Evolutionary conservation across 2,888 invertebrate species (phyloP).

Genomic region (Asteroscopus sphinx): DNA sequence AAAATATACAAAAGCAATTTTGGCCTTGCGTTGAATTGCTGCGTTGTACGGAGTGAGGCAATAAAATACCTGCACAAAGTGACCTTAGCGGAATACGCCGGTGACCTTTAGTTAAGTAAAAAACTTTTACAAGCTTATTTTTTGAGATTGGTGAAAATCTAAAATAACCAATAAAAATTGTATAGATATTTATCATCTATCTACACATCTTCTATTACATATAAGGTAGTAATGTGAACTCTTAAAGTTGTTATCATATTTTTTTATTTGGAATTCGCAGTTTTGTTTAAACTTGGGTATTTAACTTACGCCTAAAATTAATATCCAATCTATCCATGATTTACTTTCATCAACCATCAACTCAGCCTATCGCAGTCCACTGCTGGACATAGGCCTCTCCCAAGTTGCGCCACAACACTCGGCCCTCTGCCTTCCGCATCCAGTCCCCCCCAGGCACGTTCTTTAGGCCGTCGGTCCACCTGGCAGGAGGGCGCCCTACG

Average conservation of each 20-base stretch:
- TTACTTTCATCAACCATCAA: too few relatives aligned
- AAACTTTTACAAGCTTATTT: constrained; percentile 76
- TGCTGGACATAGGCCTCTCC: too few relatives aligned
- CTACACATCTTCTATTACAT: background rate
- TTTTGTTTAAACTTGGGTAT: too few relatives aligned
- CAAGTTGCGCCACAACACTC: too few relatives aligned
- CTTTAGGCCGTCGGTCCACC: too few relatives aligned
- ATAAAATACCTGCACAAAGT: constrained; percentile 82
- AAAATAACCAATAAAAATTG: constrained; percentile 13
- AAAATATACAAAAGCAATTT: constrained; percentile 79
- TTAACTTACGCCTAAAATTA: too few relatives aligned
- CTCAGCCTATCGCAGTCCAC: too few relatives aligned
- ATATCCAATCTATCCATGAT: too few relatives aligned
- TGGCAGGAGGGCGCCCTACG: too few relatives aligned
- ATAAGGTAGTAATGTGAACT: background rate
- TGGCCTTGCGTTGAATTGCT: constrained; percentile 84
- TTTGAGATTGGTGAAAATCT: constrained; percentile 64
- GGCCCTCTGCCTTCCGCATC: too few relatives aligned
- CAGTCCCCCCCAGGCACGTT: too few relatives aligned
- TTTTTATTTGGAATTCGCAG: too few relatives aligned
- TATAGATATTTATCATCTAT: background rate
- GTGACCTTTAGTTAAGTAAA: constrained; percentile 79
- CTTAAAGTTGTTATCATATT: background rate
- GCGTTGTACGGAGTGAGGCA: constrained; percentile 80
- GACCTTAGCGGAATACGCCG: constrained; percentile 84